These are phyloP conservation scores for Alexandromys oeconomus DNA, from an alignment of 2,797 vertebrate genomes.

Conservation along the genomic window DNA sequence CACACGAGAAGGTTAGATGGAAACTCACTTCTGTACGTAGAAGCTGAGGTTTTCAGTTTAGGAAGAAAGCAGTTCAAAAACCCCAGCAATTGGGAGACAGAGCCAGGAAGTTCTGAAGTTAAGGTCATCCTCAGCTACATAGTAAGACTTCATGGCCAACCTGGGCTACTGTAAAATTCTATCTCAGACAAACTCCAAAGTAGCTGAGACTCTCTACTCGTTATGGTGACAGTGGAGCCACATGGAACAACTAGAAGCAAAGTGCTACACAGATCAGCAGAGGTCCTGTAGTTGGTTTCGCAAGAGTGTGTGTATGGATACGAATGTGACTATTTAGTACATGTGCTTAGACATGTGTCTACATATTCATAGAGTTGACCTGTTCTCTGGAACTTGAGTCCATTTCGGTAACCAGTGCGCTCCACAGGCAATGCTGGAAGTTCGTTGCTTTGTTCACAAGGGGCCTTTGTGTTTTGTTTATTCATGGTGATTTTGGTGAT, in stretches of 20 bases:
- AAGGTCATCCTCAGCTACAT: not conserved
- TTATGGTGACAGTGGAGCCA: not conserved
- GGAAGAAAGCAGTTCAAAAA: not conserved
- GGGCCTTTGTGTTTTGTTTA: conserved; percentile 70
- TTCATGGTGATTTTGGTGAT: conserved; percentile 48
- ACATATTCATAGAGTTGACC: not conserved
- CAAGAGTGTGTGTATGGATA: not conserved
- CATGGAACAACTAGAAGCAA: not conserved
- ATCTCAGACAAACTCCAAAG: not conserved
- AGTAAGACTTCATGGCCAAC: not conserved
- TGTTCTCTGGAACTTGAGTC: not conserved
- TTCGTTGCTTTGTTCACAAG: conserved; percentile 18
- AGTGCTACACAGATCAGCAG: not conserved
- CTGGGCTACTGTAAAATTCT: not conserved
- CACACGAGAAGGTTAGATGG: not conserved
- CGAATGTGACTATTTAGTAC: not conserved
- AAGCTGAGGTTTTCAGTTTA: conserved; percentile 25
- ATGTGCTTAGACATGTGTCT: not conserved
- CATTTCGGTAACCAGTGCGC: not conserved
- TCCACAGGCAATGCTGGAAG: conserved; percentile 24
- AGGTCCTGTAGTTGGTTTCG: not conserved
- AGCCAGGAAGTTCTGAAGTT: not conserved
- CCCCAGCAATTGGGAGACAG: not conserved
- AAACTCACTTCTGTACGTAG: not conserved
- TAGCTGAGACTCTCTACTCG: not conserved